A percentile compares a stretch with the other conserved stretches of the same genome.
Conservation (phyloP, 1,140 invertebrate species). For the Conus ventricosus region DNA sequence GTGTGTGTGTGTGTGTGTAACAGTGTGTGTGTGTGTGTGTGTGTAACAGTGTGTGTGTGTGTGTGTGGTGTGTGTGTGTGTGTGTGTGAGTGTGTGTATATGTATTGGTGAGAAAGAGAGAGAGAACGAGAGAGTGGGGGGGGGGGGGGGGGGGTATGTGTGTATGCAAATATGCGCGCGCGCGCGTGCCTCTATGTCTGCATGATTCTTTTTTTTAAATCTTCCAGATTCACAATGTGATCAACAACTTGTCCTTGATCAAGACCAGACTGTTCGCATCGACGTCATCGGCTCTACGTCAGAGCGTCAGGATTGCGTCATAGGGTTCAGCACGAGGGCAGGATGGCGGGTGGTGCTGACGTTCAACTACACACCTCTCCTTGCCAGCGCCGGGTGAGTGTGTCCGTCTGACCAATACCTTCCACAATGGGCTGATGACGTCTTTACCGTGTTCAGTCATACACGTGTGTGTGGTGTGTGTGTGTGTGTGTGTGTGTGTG, state of each 20-base stretch:
- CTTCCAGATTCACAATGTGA: not conserved
- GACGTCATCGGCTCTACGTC: not conserved
- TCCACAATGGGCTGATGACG: not conserved
- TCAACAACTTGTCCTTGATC: not conserved
- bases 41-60: too few species aligned
- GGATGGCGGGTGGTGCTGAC: constrained; percentile 1
- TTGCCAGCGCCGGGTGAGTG: not conserved
- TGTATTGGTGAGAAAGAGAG: too few species aligned
- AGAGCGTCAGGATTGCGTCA: not conserved
- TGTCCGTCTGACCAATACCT: not conserved
- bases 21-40: too few species aligned
- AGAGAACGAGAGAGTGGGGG: too few species aligned
- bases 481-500: too few species aligned
- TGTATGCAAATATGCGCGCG: too few species aligned
- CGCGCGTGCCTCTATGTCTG: too few species aligned
- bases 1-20: too few species aligned
- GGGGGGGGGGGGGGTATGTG: too few species aligned
- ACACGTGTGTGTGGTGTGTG: not conserved
- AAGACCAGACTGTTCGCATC: not conserved
- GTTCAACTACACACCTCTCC: not conserved
- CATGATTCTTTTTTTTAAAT: not conserved
- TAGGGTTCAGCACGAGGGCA: not conserved
- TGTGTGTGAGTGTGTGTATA: too few species aligned
- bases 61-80: too few species aligned
- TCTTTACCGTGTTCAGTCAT: too few species aligned